Conservation (phyloP, 1,140 invertebrate genomes). For the Oncopeltus fasciatus region DNA sequence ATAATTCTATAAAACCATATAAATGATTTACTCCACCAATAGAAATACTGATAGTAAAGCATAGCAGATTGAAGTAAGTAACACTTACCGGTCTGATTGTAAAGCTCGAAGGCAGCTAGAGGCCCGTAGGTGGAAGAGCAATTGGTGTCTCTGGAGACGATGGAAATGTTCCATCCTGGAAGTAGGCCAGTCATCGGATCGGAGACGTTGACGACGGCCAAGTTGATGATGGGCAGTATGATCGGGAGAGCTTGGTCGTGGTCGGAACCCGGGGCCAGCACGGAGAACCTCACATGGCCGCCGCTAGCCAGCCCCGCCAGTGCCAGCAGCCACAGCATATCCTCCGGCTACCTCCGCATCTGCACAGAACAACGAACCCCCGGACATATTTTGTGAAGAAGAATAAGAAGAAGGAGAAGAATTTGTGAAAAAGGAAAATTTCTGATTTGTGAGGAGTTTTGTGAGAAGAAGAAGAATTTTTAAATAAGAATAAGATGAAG, state of each 20-base stretch:
- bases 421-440: no score
- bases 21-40: no score
- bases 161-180: slow-evolving; percentile 47
- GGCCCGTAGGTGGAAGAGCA: slow-evolving; percentile 66
- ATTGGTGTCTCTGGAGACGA: slow-evolving; percentile 55
- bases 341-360: not conserved
- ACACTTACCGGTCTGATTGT: slow-evolving; percentile 51
- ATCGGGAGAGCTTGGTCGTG: slow-evolving; percentile 43
- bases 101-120: slow-evolving; percentile 63
- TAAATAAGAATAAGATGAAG: no score
- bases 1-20: no score
- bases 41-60: no score
- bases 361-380: no score
- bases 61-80: no score
- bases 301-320: not conserved
- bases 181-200: slow-evolving; percentile 38
- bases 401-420: no score
- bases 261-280: slow-evolving; percentile 50
- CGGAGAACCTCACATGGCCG: slow-evolving; percentile 20
- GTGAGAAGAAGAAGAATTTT: no score
- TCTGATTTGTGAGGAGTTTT: no score
- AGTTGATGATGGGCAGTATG: slow-evolving; percentile 54
- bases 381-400: no score
- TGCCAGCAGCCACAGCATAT: slow-evolving; percentile 9
- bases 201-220: slow-evolving; percentile 51